Base-by-base conservation (phyloP, 2,888 invertebrate species). In the Cephus pygmeus region DNA sequence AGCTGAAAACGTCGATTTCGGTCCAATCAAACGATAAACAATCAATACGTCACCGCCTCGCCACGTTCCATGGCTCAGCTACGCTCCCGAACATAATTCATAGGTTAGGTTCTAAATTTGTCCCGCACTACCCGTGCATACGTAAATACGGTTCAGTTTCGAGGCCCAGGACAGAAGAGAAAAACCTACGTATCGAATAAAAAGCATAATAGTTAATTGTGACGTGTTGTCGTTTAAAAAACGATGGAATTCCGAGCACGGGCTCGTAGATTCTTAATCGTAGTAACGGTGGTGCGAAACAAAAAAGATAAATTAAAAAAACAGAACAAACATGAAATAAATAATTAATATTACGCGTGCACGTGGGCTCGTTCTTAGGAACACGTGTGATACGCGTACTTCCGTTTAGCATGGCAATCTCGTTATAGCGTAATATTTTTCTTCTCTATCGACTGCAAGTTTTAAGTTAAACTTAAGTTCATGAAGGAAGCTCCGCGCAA, bases 1-100 rank as follows among this genome's bases (percentile, higher is more conserved):
- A 92, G 92, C 92, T 92, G 92, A 92, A 91, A 92, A 81, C 82
- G 79, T 84, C 87, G 83, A 79, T 80, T 73, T 73, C 79, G 84
- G 82, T 84, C 76, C 73, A 78, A 85, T 85, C 85, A 85, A 87
- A 85, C 79, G 84, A 87, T 83, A 86, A 86, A 85, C 85, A 87
- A 88, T 88, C 88, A 86, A 86, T 87, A 85, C 87, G 85, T 88
- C 86, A 87, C 88, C 86, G 87, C 89, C 88, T 90, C 85, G 88
- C 87, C 87, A 87, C 88, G 87, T 89, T 89, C 89, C 88, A 87
- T 88, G 89, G 89, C 89, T 89, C 87, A 88, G 88, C 87, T 87
- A 81, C 81, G 85, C 86, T 87, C 85, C 84, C 81, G 85, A 87
- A 86, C 84, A 85, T 84, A 83, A 87, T 86, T 85, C 83, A 84